Evolutionary conservation across 2,113 vertebrate species (phyloP), one percentile per base, ranked within the genome.

Genomic region (Channa argus): DNA sequence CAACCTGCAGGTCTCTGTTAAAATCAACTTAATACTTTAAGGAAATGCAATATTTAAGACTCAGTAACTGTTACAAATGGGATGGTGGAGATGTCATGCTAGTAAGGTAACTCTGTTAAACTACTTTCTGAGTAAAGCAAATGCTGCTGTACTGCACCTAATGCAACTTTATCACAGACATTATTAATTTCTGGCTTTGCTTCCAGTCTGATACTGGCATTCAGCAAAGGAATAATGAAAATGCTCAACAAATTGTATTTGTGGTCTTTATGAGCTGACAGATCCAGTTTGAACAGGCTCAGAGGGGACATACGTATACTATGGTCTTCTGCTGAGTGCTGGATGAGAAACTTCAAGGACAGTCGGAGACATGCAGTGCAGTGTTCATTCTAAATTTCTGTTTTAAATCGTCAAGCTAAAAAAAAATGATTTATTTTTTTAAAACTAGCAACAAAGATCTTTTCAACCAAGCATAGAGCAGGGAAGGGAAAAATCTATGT

Each of bases 211-310:
- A 33, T 64, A 74, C 50, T 15, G 47, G 55, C 4, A 3, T 52
- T 45, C 49, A 24, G 49, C 1, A 5, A 54, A 74, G 44, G 46
- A 74, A 39, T 50, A 78, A 78, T 44, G 24, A 64, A 50, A 7
- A 2, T 6, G 3, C 53, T 59, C 9, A 0, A 5, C 53, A 60
- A 47, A 37, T 38, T 69, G 51, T 68, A 38, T 74, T 59, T 53
- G 0, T 3, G 50, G 71, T 62, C 67, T 67, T 52, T 61, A 56
- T 36, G 62, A 71, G 58, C 56, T 37, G 73, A 72, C 63, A 55
- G 55, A 82, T 55, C 8, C 66, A 44, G 47, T 79, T 59, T 63
- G 33, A 45, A 3, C 0, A 1, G 33, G 36, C 41, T n/a, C n/a
- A 5, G 15, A 0, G 14, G 34, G 62, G 61, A 37, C 8, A 1